phyloP scores from a whole-genome alignment of 2,797 vertebrate species.

The Cetoscarus ocellatus region DNA sequence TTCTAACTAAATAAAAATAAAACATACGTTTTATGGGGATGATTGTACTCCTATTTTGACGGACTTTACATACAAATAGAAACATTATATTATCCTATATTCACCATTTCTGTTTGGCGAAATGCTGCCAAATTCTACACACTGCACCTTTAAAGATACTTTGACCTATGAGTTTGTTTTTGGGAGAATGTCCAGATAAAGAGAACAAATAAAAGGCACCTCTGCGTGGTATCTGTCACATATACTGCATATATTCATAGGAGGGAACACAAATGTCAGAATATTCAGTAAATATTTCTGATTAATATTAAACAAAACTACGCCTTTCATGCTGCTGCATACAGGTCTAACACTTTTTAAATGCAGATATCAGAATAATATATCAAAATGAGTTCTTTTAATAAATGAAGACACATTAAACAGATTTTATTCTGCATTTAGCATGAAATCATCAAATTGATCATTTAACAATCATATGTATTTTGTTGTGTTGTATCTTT shows the following conservation, averaged over 20 bases:
- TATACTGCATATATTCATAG: slow-evolving; percentile 11
- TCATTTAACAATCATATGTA: neutral
- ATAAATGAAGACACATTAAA: neutral
- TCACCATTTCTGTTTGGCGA: too few relatives aligned
- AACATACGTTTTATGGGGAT: too few relatives aligned
- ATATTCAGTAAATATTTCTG: slow-evolving; percentile 9
- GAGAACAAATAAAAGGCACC: slow-evolving; percentile 41
- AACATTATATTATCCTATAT: too few relatives aligned
- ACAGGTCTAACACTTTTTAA: neutral
- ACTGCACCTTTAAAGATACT: too few relatives aligned
- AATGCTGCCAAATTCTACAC: too few relatives aligned
- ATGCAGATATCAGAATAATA: slow-evolving; percentile 15
- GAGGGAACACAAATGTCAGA: slow-evolving; percentile 12
- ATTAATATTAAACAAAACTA: slow-evolving; percentile 3
- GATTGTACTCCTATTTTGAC: too few relatives aligned
- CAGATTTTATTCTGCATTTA: too few relatives aligned
- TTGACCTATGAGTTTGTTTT: neutral
- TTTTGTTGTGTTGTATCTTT: neutral
- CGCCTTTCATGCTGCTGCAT: slow-evolving; percentile 4
- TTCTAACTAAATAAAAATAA: too few relatives aligned
- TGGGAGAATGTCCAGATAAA: slow-evolving; percentile 1
- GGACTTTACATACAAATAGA: too few relatives aligned
- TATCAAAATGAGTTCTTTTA: neutral
- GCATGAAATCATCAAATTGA: neutral
- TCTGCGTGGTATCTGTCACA: slow-evolving; percentile 25